Conservation (phyloP, 2,888 invertebrate species). For the Eupithecia inturbata region DNA sequence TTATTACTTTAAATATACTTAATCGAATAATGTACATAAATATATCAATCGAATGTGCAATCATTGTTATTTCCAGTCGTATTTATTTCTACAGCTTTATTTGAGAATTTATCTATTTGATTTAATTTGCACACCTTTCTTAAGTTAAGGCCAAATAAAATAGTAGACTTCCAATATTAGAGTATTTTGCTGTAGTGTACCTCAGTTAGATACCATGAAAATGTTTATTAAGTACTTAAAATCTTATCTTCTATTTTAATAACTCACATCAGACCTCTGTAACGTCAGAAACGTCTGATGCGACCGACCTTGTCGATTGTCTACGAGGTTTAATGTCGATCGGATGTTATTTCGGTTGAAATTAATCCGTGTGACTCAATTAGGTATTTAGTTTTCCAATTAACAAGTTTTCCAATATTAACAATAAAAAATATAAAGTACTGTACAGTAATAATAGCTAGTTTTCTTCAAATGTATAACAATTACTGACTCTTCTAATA, state of each 20-base stretch:
- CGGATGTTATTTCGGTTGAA: not conserved
- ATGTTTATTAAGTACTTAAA: not conserved
- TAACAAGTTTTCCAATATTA: not conserved
- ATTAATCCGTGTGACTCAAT: not conserved
- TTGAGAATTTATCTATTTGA: not conserved
- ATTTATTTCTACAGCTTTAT: not conserved
- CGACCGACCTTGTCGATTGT: not conserved
- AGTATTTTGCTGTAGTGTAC: not conserved
- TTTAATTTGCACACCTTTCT: not conserved
- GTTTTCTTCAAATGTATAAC: constrained; percentile 25
- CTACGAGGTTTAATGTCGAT: not conserved
- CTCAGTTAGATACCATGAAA: not conserved
- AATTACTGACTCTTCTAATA: not conserved
- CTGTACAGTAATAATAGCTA: constrained; percentile 28
- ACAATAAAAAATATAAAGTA: constrained; percentile 11
- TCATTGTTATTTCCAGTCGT: not conserved
- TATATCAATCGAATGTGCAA: constrained; percentile 1
- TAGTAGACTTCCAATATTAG: not conserved
- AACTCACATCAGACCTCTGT: not conserved
- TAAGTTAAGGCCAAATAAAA: not conserved
- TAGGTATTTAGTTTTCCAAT: not conserved
- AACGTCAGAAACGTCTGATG: not conserved
- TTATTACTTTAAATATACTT: constrained; percentile 1
- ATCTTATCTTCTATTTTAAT: not conserved
- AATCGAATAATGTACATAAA: constrained; percentile 11